Conservation (phyloP, 2,113 vertebrate genomes). For the Pedetes capensis region DNA sequence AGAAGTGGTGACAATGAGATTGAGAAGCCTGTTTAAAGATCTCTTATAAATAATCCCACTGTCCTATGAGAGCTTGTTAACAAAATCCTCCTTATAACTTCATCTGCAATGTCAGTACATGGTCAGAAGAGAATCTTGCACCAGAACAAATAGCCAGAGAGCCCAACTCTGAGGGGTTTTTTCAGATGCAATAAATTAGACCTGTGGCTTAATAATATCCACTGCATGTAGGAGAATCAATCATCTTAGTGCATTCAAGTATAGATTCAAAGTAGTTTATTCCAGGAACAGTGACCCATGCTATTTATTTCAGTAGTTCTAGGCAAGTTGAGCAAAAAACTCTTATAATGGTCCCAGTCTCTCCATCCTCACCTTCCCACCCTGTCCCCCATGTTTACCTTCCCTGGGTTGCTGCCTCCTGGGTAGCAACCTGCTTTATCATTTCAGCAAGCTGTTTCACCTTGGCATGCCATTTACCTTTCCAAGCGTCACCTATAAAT, state of each 20-base stretch:
- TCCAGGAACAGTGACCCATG: slow-evolving; percentile 15
- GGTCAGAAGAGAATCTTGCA: background rate
- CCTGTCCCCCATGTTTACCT: background rate
- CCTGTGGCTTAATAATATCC: slow-evolving; percentile 34
- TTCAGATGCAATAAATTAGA: slow-evolving; percentile 59
- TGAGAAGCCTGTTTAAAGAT: background rate
- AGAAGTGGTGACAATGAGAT: background rate
- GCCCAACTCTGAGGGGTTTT: background rate
- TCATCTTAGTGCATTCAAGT: slow-evolving; percentile 36
- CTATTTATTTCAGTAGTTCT: slow-evolving; percentile 28
- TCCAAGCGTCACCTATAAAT: background rate
- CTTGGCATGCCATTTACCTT: background rate
- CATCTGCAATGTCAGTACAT: background rate
- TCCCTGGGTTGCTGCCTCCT: background rate
- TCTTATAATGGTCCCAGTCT: background rate
- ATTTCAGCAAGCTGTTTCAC: background rate
- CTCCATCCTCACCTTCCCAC: background rate
- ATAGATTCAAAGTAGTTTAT: slow-evolving; percentile 29
- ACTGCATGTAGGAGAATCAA: background rate
- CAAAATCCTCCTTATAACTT: background rate
- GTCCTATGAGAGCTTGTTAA: background rate
- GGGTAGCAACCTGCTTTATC: background rate
- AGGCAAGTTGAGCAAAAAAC: background rate
- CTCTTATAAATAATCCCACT: background rate
- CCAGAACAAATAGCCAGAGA: background rate